phyloP scores from a whole-genome alignment of 2,888 invertebrate genomes.

The Euphydryas editha region DNA sequence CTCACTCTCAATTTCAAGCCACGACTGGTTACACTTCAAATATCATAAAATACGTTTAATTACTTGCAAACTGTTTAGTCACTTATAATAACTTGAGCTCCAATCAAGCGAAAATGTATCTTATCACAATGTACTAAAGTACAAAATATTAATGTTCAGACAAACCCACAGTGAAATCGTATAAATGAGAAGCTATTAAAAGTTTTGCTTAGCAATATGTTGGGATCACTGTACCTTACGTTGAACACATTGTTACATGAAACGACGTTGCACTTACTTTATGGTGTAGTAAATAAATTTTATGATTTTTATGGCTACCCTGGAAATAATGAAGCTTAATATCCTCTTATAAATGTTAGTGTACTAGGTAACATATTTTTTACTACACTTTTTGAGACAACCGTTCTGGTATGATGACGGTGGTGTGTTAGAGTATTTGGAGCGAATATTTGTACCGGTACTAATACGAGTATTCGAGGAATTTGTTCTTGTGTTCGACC shows the following conservation, averaged over 20 bases:
- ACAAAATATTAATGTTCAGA: neutral
- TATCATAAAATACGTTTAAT: neutral
- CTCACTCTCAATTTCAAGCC: neutral
- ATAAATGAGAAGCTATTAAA: constrained; percentile 11
- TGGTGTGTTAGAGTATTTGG: no score
- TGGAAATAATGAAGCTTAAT: no score
- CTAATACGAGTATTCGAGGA: no score
- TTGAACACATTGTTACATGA: neutral
- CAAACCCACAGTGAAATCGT: neutral
- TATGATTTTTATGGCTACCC: neutral
- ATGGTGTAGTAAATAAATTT: neutral
- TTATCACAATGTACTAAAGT: neutral
- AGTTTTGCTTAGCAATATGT: constrained; percentile 1
- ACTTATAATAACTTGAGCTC: neutral
- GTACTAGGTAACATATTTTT: no score
- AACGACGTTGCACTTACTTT: neutral
- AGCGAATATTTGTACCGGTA: no score
- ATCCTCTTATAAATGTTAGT: no score
- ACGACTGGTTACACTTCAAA: neutral
- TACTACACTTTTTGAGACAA: no score
- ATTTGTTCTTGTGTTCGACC: no score
- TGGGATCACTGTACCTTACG: neutral
- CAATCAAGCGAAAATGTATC: neutral
- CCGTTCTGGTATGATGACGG: no score
- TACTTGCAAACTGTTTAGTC: constrained; percentile 3